These are phyloP conservation scores for Amblyornis subalaris DNA, from an alignment of 2,113 vertebrate genomes.

Conservation along the genomic window DNA sequence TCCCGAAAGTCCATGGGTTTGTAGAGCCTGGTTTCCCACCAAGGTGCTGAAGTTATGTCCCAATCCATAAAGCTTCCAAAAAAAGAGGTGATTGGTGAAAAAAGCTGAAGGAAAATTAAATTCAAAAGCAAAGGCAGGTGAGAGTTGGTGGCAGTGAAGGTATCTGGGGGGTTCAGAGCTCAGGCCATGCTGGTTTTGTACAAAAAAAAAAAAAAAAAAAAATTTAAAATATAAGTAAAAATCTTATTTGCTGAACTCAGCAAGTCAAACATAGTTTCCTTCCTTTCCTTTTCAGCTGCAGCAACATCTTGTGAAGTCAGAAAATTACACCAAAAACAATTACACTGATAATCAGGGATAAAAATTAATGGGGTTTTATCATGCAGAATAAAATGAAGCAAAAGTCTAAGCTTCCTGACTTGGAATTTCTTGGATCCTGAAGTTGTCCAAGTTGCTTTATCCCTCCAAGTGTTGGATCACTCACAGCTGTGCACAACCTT, in stretches of 20 bases:
- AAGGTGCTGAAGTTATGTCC: neutral
- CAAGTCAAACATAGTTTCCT: accelerated
- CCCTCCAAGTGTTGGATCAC: accelerated
- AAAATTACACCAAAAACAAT: too few species aligned
- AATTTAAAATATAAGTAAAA: accelerated
- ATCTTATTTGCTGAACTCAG: neutral
- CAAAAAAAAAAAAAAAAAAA: neutral
- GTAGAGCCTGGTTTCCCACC: accelerated
- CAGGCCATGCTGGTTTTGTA: neutral
- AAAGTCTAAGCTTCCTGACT: accelerated
- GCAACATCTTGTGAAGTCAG: accelerated
- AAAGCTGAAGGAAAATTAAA: neutral
- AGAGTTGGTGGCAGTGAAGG: neutral
- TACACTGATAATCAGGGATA: accelerated
- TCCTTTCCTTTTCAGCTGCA: neutral
- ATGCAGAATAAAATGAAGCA: neutral
- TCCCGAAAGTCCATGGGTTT: accelerated
- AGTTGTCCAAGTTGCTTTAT: accelerated
- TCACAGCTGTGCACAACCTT: accelerated
- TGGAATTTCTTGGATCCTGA: too few species aligned
- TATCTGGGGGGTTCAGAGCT: neutral
- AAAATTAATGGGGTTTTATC: accelerated
- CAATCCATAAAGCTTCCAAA: neutral
- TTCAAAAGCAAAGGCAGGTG: neutral
- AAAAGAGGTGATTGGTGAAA: accelerated